Base-by-base conservation (phyloP, 2,888 invertebrate genomes). In the Apoderus coryli region DNA sequence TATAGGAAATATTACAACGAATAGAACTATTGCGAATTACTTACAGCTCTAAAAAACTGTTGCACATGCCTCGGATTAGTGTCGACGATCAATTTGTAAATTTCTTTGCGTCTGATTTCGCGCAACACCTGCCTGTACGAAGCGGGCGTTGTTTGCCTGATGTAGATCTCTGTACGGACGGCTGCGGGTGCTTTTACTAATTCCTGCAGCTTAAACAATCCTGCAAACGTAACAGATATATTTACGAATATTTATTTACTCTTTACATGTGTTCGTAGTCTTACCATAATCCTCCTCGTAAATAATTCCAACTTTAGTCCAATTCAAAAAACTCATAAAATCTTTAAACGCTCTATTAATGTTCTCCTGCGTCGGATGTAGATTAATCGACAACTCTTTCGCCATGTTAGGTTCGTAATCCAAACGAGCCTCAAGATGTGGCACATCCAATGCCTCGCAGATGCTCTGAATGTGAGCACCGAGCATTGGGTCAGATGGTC, bases 251-350 rank as follows among this genome's bases (percentile, higher is more conserved):
- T 19, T 19, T n/a, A 19, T 7, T 19, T 19, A 19, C 19, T 7
- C 6, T 19, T 19, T 19, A 7, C n/a, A n/a, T n/a, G n/a, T n/a
- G n/a, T n/a, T n/a, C n/a, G 19, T n/a, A 19, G n/a, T 45, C 69
- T 65, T 50, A 85, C 86, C 85, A 51, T 77, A 76, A 46, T 89
- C 88, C 48, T 92, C 86, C 51, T 95, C 92, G 50, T 92, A 93
- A 25, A 95, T 74, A 32, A 95, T 78, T 1, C 88, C 90, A 48
- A 92, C 85, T 51, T 78, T 75, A 3, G 85, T 85, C 93, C 93
- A 93, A 54, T 88, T 86, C 36, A 90, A 69, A 54, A 84, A 84
- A 6, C 72, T 64, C 56, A 92, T 82, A 41, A 90, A 69, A 49
- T 92, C 90, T 33, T 76, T 69, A 57, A 88, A 86, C 0, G 85